Evolutionary conservation across 2,888 invertebrate species (phyloP).

Genomic region (Adela reaumurella): DNA sequence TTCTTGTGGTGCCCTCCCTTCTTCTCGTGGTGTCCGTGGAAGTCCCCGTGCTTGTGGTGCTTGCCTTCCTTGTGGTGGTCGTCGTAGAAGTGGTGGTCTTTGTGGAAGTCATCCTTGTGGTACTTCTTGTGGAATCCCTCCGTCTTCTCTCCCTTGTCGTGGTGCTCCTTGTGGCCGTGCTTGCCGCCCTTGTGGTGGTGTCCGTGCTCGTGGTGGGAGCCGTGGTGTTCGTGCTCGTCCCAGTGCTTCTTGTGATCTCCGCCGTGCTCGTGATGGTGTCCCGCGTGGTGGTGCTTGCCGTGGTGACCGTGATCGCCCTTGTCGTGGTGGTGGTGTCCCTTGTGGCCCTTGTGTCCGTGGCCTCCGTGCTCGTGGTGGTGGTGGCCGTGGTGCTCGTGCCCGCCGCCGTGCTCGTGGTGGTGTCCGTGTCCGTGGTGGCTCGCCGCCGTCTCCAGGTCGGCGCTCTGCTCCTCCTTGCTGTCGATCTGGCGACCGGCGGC

Average conservation of each 20-base stretch:
- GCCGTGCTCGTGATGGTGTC: constrained; percentile 69
- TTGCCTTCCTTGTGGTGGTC: constrained; percentile 80
- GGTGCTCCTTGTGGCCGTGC: constrained; percentile 77
- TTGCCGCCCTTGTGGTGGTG: constrained; percentile 77
- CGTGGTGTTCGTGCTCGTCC: constrained; percentile 70
- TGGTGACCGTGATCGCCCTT: constrained; percentile 74
- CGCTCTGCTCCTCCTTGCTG: constrained; percentile 23
- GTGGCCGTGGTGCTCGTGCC: constrained; percentile 62
- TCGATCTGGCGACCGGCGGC: constrained; percentile 18
- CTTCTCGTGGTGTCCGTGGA: constrained; percentile 69
- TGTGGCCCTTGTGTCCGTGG: constrained; percentile 73
- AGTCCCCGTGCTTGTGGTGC: constrained; percentile 74
- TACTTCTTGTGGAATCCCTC: constrained; percentile 81
- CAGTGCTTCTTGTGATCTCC: constrained; percentile 78
- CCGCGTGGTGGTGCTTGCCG: constrained; percentile 71
- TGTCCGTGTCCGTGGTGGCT: constrained; percentile 31
- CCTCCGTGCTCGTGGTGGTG: constrained; percentile 69
- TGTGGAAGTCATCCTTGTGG: constrained; percentile 84
- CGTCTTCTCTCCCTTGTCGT: constrained; percentile 78
- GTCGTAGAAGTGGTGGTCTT: constrained; percentile 86
- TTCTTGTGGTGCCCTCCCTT: constrained; percentile 77
- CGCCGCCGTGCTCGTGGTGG: constrained; percentile 59
- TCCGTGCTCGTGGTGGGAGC: constrained; percentile 72
- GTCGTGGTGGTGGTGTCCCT: constrained; percentile 71
- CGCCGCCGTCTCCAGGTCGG: constrained; percentile 49